These are phyloP conservation scores for Haliclystus octoradiatus DNA, from an alignment of 30 jellyfish, hydroid and myxozoan genomes.

Conservation along the genomic window DNA sequence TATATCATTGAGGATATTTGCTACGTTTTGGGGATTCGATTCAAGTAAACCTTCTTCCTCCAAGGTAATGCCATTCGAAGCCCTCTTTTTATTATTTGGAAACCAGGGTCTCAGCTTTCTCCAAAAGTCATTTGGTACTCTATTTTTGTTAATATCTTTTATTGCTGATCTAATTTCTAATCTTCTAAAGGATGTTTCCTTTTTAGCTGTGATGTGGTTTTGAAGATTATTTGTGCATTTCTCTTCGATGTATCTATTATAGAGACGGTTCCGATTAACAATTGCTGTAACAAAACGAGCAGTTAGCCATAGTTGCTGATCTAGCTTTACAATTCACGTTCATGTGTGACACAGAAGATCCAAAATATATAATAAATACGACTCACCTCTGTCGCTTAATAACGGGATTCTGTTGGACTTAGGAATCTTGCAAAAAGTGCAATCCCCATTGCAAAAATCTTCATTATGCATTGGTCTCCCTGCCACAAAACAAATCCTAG, in stretches of 20 bases:
- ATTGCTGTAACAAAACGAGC: neutral
- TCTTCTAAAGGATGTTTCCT: neutral
- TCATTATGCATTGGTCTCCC: too few relatives aligned
- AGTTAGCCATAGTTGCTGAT: neutral
- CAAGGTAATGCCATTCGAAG: neutral
- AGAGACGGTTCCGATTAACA: neutral
- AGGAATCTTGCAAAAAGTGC: too few relatives aligned
- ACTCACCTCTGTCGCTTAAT: too few relatives aligned
- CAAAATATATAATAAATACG: too few relatives aligned
- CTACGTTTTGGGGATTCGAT: neutral
- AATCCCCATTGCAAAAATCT: too few relatives aligned
- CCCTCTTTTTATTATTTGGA: neutral
- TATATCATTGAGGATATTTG: neutral
- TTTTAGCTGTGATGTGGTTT: neutral
- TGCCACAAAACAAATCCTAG: too few relatives aligned
- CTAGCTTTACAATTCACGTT: neutral
- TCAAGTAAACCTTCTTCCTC: neutral
- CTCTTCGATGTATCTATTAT: neutral
- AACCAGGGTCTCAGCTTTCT: neutral
- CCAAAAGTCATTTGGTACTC: neutral
- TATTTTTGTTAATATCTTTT: too few relatives aligned
- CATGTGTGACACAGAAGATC: neutral
- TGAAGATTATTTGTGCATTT: neutral
- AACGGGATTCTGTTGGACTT: too few relatives aligned
- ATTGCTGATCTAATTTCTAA: neutral